Evolutionary conservation across 2,113 vertebrate genomes (phyloP).

Genomic region (Orycteropus afer): DNA sequence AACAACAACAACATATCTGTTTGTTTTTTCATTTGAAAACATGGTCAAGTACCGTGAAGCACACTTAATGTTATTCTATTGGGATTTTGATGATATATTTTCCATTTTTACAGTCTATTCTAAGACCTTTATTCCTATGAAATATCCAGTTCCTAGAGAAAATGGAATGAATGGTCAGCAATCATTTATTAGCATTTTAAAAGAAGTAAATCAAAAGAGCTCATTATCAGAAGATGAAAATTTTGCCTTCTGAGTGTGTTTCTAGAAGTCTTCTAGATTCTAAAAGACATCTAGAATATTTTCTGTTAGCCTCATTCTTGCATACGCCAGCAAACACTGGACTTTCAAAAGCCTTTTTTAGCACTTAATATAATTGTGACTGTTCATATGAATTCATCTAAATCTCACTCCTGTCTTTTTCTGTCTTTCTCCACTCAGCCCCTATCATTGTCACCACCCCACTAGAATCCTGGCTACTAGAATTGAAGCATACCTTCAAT

Average conservation of each 20-base stretch:
- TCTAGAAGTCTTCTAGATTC: not conserved
- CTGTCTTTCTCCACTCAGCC: not conserved
- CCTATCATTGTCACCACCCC: not conserved
- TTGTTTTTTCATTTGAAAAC: not conserved
- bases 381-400: not conserved
- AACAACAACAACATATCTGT: no score
- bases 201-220: not conserved
- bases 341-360: not conserved
- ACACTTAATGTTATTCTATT: not conserved
- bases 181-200: not conserved
- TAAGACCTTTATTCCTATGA: not conserved
- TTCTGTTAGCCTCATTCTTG: not conserved
- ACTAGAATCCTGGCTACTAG: not conserved
- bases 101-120: not conserved
- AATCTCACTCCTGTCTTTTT: not conserved
- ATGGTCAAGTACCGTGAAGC: not conserved
- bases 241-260: not conserved
- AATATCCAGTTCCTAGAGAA: not conserved
- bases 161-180: not conserved
- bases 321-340: not conserved
- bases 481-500: not conserved
- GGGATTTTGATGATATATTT: not conserved
- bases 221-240: not conserved
- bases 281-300: not conserved
- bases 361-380: not conserved